Conservation (phyloP, 2,888 invertebrate genomes). For the Lacanobia oleracea region DNA sequence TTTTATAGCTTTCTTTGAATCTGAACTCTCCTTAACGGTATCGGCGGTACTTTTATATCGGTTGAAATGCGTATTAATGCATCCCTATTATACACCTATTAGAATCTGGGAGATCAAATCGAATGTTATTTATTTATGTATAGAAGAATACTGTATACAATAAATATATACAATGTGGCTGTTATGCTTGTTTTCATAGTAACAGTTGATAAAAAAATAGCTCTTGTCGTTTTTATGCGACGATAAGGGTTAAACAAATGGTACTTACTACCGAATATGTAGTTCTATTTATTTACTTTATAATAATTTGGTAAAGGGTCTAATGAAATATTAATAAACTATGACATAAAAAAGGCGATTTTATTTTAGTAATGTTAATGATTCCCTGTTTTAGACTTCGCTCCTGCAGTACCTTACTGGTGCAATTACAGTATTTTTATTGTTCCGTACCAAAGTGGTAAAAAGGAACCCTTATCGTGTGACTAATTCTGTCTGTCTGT, state of each 20-base stretch:
- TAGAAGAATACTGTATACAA: conserved; percentile 58
- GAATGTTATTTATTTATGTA: conserved; percentile 75
- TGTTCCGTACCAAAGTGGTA: too few species aligned
- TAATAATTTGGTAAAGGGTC: conserved; percentile 91
- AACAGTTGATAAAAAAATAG: conserved; percentile 82
- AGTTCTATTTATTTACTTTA: conserved; percentile 90
- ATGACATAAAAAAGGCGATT: conserved; percentile 79
- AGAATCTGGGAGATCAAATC: conserved; percentile 61
- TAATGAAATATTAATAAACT: conserved; percentile 90
- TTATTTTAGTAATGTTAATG: conserved; percentile 54
- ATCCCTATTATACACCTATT: conserved; percentile 54
- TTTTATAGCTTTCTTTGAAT: too few species aligned
- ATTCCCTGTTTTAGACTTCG: neutral
- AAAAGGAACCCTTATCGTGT: too few species aligned
- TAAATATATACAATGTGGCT: conserved; percentile 81
- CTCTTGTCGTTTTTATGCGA: conserved; percentile 78
- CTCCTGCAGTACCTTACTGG: neutral
- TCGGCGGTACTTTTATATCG: too few species aligned
- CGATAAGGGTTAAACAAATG: conserved; percentile 82
- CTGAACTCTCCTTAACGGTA: too few species aligned
- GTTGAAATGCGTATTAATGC: too few species aligned
- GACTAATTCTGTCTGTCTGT: too few species aligned
- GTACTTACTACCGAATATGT: conserved; percentile 89
- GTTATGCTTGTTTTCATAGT: conserved; percentile 87
- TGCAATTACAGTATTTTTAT: too few species aligned